phyloP scores from a whole-genome alignment of 2,113 vertebrate species.

The Trachemys scripta region DNA sequence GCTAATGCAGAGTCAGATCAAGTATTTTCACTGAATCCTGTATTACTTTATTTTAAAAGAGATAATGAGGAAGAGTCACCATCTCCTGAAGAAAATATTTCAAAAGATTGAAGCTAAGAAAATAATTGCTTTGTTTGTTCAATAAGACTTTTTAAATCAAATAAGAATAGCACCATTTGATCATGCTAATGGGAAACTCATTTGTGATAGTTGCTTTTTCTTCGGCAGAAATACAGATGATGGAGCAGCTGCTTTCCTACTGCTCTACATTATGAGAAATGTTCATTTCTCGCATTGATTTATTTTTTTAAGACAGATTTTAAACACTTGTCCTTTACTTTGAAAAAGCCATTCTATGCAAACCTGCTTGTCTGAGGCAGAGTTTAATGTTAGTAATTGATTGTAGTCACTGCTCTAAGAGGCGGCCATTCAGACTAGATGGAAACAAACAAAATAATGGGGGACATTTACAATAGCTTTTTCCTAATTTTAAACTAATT shows the following conservation, averaged over 20 bases:
- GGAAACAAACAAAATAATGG: not conserved
- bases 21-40: not conserved
- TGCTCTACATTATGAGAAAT: accelerated
- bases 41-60: not conserved
- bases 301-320: not conserved
- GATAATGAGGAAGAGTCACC: not conserved
- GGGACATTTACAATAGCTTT: not conserved
- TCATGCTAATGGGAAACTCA: not conserved
- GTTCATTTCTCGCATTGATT: not conserved
- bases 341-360: not conserved
- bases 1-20: not conserved
- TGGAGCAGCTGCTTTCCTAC: not conserved
- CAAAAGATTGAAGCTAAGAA: not conserved
- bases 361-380: not conserved
- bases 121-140: not conserved
- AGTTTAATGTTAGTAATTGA: slow-evolving; percentile 39
- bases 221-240: not conserved
- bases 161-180: not conserved
- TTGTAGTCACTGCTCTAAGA: not conserved
- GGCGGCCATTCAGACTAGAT: not conserved
- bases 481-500: not conserved
- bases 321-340: not conserved
- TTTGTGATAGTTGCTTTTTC: not conserved
- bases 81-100: not conserved
- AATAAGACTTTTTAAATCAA: not conserved